Evolutionary conservation across 2,113 vertebrate genomes (phyloP), one percentile per base, ranked within the genome.

Genomic region (Nothocercus julius): DNA sequence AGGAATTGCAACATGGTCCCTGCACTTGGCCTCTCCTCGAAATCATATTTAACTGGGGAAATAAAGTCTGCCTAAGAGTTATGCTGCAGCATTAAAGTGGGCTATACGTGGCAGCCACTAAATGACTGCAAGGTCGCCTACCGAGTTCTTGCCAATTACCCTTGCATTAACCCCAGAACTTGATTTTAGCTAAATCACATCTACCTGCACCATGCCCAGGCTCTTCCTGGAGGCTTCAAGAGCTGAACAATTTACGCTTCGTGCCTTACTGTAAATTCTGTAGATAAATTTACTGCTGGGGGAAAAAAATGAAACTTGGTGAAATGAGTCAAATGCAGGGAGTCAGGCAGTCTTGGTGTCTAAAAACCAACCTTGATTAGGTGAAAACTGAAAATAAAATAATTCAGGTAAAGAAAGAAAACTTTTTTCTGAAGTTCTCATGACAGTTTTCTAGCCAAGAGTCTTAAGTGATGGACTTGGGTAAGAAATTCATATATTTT

Each of bases 11-110:
- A 13, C 49, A 86, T 19, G 64, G 77, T 42, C 66, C 66, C 51
- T 82, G 49, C 1, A 54, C 62, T 56, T 93, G 90, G 61, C 56
- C 47, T 89, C 32, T 58, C 11, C 45, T 51, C 47, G 78, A 49
- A 94, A 82, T 79, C 90, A 82, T 75, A 62, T 85, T 82, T 87
- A 87, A 89, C 63, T 61, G 58, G n/a, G 49, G 84, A 74, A 90
- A 64, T 56, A 86, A 90, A 75, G 49, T 67, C 18, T 12, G 45
- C 4, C 1, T 42, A 68, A 84, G 81, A 92, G 34, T 87, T 94
- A 84, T 54, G 62, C 53, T 40, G 58, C 32, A 77, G 20, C 49
- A 42, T 82, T 87, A 45, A 69, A 89, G 53, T 25, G 44, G 22
- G 58, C 72, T 78, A 1, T 7, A 2, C 8, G 21, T 80, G 44